Base-by-base conservation (phyloP, 2,113 vertebrate species). In the Myanophis thanlyinensis region DNA sequence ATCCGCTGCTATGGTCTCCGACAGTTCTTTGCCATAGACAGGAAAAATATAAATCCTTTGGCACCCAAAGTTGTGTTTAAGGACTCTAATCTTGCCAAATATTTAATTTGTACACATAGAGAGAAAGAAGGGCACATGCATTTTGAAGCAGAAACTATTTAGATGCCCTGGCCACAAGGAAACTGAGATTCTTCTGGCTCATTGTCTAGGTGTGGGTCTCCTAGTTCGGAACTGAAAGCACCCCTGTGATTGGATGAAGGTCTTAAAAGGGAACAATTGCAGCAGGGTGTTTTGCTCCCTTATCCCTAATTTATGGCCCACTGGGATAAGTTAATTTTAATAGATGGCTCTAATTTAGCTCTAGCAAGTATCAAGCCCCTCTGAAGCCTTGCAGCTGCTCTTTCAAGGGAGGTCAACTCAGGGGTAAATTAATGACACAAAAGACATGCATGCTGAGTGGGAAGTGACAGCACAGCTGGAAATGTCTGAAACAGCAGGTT, bases 251-350 rank as follows among this genome's bases (percentile, higher is more conserved):
- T 90, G 27, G 52, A 62, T 47, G 13, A 20, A 47, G 8, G 27
- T 88, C 46, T 47, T 35, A 48, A 51, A 53, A 18, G 25, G 22
- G 53, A 25, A 80, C 35, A 80, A 80, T 44, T 80, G 18, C 18
- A 51, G n/a, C 35, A 73, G 48, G 44, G 27, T 56, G 85, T 92
- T 87, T 88, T 20, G 44, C 49, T 47, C 53, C 11, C 47, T 85
- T 67, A 51, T 67, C 40, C 56, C 46, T 48, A 62, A 4, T 59
- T 20, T n/a, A n/a, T 30, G 48, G 48, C 7, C 51, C 25, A 18
- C 62, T 80, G 87, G 91, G 62, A 84, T 54, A 89, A 89, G 89
- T 84, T 84, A 47, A 89, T 54, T 56, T 84, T 52, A 54, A 89
- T 51, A 54, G 52, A 48, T 89, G 67, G 40, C 49, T 92, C 67